phyloP scores from a whole-genome alignment of 1,140 invertebrate genomes.

The Pachypeltis micranthus region DNA sequence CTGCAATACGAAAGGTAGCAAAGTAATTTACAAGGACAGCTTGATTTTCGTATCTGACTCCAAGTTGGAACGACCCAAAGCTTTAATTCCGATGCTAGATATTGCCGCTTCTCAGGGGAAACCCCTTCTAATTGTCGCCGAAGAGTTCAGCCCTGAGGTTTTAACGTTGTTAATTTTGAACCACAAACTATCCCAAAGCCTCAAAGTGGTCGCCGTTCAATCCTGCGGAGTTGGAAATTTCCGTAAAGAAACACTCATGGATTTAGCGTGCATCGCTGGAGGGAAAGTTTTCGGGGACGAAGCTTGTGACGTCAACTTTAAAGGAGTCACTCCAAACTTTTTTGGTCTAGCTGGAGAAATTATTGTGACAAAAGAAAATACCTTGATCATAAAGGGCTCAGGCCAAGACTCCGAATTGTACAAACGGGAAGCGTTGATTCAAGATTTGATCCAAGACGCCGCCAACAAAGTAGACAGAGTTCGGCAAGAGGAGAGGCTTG shows the following conservation, averaged over 20 bases:
- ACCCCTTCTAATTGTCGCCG: slow-evolving; percentile 63
- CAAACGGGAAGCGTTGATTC: slow-evolving; percentile 48
- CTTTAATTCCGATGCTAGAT: slow-evolving; percentile 57
- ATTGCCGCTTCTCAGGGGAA: slow-evolving; percentile 50
- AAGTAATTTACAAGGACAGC: slow-evolving; percentile 57
- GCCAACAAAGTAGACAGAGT: slow-evolving; percentile 63
- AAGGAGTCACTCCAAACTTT: slow-evolving; percentile 33
- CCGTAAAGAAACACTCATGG: slow-evolving; percentile 51
- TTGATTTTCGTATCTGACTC: slow-evolving; percentile 55
- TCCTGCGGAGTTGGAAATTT: slow-evolving; percentile 66
- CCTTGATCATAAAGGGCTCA: slow-evolving; percentile 41
- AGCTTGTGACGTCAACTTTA: slow-evolving; percentile 49
- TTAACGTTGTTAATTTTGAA: slow-evolving; percentile 62
- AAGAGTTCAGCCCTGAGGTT: slow-evolving; percentile 67
- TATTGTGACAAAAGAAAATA: slow-evolving; percentile 58
- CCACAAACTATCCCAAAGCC: slow-evolving; percentile 43
- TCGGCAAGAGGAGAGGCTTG: slow-evolving; percentile 59
- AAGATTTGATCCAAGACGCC: slow-evolving; percentile 51
- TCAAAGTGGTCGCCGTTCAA: slow-evolving; percentile 59
- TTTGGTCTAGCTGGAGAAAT: slow-evolving; percentile 54
- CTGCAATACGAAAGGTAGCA: slow-evolving; percentile 45
- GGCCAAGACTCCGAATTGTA: slow-evolving; percentile 49
- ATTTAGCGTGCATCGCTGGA: slow-evolving; percentile 50
- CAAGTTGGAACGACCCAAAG: slow-evolving; percentile 55
- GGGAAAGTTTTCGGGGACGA: slow-evolving; percentile 61